Evolutionary conservation across 2,797 vertebrate genomes (phyloP).

Genomic region (Chelidonichthys spinosus): DNA sequence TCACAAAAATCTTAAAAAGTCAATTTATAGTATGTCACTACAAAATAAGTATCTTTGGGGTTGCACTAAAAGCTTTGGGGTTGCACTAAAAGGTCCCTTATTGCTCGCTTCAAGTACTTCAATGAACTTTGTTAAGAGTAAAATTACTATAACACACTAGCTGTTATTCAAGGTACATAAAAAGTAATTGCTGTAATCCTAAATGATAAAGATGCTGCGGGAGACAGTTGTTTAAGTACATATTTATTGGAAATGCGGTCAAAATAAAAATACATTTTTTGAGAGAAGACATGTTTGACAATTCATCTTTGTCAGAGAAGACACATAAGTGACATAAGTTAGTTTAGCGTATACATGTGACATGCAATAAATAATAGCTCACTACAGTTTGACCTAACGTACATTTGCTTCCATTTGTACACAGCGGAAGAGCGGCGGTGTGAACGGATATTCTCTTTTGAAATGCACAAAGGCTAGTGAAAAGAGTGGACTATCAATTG

Average conservation of each 20-base stretch:
- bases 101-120: not conserved
- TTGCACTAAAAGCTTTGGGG: not conserved
- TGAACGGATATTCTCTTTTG: slow-evolving; percentile 76
- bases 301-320: slow-evolving; percentile 53
- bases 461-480: slow-evolving; percentile 78
- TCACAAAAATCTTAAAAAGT: too few relatives aligned
- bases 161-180: not conserved
- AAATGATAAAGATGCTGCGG: slow-evolving; percentile 20
- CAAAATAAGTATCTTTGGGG: too few relatives aligned
- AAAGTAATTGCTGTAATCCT: not conserved
- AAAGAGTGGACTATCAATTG: slow-evolving; percentile 70
- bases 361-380: slow-evolving; percentile 85
- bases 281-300: slow-evolving; percentile 71
- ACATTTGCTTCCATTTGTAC: slow-evolving; percentile 66
- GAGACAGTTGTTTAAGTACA: slow-evolving; percentile 61
- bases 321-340: slow-evolving; percentile 74
- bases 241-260: slow-evolving; percentile 87
- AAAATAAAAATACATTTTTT: slow-evolving; percentile 76
- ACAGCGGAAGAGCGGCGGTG: slow-evolving; percentile 67
- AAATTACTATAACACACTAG: not conserved
- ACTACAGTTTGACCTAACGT: slow-evolving; percentile 63
- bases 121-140: not conserved
- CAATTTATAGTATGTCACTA: not conserved
- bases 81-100: not conserved
- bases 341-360: slow-evolving; percentile 77